A percentile compares a stretch with the other conserved stretches of the same genome.
phyloP scores from a whole-genome alignment of 64 coral and sea anemone species.

The Stylophora pistillata region DNA sequence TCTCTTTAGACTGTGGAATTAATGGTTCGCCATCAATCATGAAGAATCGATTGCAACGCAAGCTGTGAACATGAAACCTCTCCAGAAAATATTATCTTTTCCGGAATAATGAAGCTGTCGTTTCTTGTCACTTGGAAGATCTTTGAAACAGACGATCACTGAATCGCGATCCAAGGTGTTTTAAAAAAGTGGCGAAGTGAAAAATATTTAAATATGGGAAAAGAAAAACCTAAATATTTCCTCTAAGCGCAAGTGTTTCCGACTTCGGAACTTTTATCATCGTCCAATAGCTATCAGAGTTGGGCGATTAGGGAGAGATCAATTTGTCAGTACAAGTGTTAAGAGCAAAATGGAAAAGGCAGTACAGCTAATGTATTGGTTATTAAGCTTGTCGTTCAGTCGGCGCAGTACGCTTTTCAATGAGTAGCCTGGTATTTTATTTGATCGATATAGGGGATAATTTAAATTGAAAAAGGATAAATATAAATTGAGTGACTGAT shows the following conservation, averaged over 20 bases:
- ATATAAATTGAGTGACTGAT: background rate
- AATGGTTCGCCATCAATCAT: background rate
- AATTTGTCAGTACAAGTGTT: background rate
- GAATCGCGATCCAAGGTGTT: background rate
- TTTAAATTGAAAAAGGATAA: background rate
- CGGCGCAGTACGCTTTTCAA: background rate
- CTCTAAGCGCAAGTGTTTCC: background rate
- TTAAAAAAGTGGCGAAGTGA: background rate
- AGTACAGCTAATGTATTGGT: background rate
- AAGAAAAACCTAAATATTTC: background rate
- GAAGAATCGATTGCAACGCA: too few relatives aligned
- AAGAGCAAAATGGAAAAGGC: background rate
- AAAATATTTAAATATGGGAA: background rate
- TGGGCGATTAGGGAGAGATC: background rate
- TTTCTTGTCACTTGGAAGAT: too few relatives aligned
- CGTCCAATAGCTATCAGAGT: background rate
- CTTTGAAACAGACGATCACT: too few relatives aligned
- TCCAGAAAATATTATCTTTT: background rate
- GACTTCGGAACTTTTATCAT: background rate
- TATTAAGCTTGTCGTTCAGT: background rate
- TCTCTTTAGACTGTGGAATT: background rate
- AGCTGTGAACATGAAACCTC: slow-evolving; percentile 2
- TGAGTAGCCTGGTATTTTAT: background rate
- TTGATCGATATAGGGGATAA: background rate
- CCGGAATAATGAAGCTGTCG: background rate